Conservation (phyloP, 2,888 invertebrate species). For the Trypoxylon attenuatum region DNA sequence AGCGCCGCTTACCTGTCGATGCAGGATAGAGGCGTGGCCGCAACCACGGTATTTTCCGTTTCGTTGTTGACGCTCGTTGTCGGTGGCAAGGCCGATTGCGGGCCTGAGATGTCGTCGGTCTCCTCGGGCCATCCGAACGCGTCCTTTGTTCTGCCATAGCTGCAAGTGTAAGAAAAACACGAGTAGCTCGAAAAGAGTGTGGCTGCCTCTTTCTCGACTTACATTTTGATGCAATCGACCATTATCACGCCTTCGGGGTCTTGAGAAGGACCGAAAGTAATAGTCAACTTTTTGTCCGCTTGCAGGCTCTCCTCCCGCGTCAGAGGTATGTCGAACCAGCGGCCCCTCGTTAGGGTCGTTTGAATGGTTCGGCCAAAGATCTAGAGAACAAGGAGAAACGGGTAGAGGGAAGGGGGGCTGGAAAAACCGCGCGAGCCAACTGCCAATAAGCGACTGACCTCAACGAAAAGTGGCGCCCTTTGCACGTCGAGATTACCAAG, state of each 20-base stretch:
- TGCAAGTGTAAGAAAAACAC: constrained; percentile 63
- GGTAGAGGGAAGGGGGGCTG: too few relatives aligned
- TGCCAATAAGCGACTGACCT: too few relatives aligned
- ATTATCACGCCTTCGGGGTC: constrained; percentile 92
- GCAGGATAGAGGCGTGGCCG: constrained; percentile 77
- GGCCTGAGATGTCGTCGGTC: constrained; percentile 83
- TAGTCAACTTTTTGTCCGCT: constrained; percentile 91
- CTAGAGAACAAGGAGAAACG: constrained; percentile 60
- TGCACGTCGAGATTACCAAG: constrained; percentile 90
- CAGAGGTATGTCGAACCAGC: constrained; percentile 97
- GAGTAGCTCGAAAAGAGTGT: constrained; percentile 8
- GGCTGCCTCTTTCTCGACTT: constrained; percentile 42
- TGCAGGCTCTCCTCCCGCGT: constrained; percentile 94
- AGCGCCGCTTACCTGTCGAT: constrained; percentile 76
- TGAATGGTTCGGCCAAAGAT: constrained; percentile 85
- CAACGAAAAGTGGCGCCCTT: constrained; percentile 85
- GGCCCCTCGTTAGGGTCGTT: constrained; percentile 83
- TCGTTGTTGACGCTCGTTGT: constrained; percentile 70
- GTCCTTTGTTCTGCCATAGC: constrained; percentile 96
- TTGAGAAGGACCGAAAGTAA: constrained; percentile 89
- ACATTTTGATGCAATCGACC: constrained; percentile 94
- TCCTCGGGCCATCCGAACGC: constrained; percentile 98
- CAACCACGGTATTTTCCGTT: constrained; percentile 70
- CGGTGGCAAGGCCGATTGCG: constrained; percentile 68
- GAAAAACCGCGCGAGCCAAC: too few relatives aligned